A percentile compares a stretch with the other conserved stretches of the same genome.
Evolutionary conservation across 2,888 invertebrate species (phyloP).

Genomic region (Ormia ochracea): DNA sequence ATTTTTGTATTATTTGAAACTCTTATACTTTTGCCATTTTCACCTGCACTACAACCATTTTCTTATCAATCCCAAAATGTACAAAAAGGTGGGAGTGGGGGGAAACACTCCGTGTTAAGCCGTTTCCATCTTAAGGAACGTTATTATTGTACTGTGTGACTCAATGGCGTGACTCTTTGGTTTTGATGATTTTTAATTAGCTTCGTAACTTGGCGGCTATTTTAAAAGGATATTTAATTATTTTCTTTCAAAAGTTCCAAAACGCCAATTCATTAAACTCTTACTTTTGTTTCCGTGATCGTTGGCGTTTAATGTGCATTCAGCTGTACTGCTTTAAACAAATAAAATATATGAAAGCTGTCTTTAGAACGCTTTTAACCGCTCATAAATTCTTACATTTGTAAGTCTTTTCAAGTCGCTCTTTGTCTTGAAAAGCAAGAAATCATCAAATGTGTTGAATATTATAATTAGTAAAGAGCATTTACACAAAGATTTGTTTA

Average conservation of each 20-base stretch:
- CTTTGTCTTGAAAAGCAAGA: slow-evolving; percentile 4
- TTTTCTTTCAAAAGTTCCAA: not conserved
- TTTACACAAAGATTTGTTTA: not conserved
- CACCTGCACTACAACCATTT: too few species aligned
- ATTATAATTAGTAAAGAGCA: slow-evolving; percentile 29
- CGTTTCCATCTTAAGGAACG: too few species aligned
- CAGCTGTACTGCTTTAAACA: not conserved
- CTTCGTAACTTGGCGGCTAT: not conserved
- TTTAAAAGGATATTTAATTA: not conserved
- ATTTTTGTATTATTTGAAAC: too few species aligned
- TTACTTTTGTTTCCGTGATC: not conserved
- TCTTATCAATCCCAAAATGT: too few species aligned
- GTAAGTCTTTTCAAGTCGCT: not conserved
- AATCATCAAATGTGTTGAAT: not conserved
- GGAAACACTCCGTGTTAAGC: too few species aligned
- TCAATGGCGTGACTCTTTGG: not conserved
- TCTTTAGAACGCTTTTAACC: not conserved
- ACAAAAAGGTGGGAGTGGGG: too few species aligned
- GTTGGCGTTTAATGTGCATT: not conserved
- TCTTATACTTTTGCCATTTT: too few species aligned
- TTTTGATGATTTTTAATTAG: not conserved
- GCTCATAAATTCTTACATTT: not conserved
- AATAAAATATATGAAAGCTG: not conserved
- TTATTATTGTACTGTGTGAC: too few species aligned
- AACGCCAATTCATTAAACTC: not conserved